Evolutionary conservation across 2,113 vertebrate species (phyloP), one percentile per base, ranked within the genome.

Genomic region (Callaeas wilsoni): DNA sequence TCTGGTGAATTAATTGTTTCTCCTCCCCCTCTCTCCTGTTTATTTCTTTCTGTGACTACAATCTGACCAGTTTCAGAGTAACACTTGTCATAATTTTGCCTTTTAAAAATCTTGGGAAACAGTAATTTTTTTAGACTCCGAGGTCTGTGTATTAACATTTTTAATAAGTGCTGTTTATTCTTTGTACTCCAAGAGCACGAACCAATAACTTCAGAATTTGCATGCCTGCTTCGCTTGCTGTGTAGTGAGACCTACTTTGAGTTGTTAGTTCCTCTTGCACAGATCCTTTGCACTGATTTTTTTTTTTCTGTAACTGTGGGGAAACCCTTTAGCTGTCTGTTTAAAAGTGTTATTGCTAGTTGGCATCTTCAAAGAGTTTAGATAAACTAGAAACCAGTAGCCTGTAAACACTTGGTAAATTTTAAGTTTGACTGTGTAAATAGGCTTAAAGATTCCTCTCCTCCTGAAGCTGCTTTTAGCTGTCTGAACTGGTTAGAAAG

Each of bases 1-100:
- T 97, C 83, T 90, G 41, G 44, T 94, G 76, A 87, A 89, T 96
- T 92, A 35, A 78, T 81, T 88, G 83, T 93, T 86, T 87, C 60
- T 94, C 62, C 90, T 93, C 86, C 94, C 49, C 30, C 69, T 84
- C 81, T 83, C 46, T 94, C 50, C 53, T 97, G 53, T 94, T 93
- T 90, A 33, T 94, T 89, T 90, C 50, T 71, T 87, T 89, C 67
- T 84, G 56, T 89, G 83, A 74, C 83, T 93, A 22, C 39, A 50
- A 32, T 83, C 68, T 67, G 63, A 84, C 50, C 39, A 57, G 33
- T 79, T 95, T 85, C 59, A 78, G 76, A 80, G 60, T 50, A 82
- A 49, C 19, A 16, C 35, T 82, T 26, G 30, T 50, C 13, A 33
- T 76, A 89, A 9, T 35, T 92, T 56, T 41, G 70, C 22, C 41